Evolutionary conservation across 2,888 invertebrate species (phyloP).

Genomic region (Sipunculus nudus): DNA sequence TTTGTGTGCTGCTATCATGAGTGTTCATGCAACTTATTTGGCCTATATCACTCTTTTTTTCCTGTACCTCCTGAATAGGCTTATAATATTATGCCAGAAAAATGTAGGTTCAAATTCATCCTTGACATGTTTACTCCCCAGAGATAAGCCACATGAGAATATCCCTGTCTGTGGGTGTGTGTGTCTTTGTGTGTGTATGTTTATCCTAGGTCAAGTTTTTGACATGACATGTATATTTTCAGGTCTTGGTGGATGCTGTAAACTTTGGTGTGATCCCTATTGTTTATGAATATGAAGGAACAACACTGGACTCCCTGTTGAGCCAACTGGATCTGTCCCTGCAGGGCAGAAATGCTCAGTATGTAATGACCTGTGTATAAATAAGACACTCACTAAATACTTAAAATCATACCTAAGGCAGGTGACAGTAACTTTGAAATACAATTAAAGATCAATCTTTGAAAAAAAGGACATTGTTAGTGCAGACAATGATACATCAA

Average conservation of each 20-base stretch:
- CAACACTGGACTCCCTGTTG: slow-evolving; percentile 54
- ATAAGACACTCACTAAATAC: too few species aligned
- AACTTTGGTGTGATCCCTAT: slow-evolving; percentile 62
- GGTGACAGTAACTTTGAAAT: too few species aligned
- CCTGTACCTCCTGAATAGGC: not conserved
- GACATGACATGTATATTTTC: slow-evolving; percentile 1
- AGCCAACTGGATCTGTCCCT: slow-evolving; percentile 51
- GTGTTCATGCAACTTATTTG: too few species aligned
- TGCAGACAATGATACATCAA: too few species aligned
- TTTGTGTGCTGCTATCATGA: too few species aligned
- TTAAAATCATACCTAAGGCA: too few species aligned
- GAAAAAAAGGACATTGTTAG: too few species aligned
- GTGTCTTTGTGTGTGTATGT: too few species aligned
- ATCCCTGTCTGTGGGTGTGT: not conserved
- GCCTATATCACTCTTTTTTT: too few species aligned
- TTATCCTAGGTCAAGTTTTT: not conserved
- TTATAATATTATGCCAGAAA: not conserved
- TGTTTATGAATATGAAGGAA: slow-evolving; percentile 64
- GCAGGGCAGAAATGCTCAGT: slow-evolving; percentile 60
- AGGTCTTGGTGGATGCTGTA: slow-evolving; percentile 63
- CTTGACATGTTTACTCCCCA: not conserved
- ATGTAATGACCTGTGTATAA: slow-evolving; percentile 27
- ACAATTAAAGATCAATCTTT: too few species aligned
- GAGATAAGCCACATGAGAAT: not conserved
- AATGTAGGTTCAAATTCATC: too few species aligned